A percentile compares a stretch with the other conserved stretches of the same genome.
Conservation (phyloP, 23 tunicate species). For the Oikopleura albicans region DNA sequence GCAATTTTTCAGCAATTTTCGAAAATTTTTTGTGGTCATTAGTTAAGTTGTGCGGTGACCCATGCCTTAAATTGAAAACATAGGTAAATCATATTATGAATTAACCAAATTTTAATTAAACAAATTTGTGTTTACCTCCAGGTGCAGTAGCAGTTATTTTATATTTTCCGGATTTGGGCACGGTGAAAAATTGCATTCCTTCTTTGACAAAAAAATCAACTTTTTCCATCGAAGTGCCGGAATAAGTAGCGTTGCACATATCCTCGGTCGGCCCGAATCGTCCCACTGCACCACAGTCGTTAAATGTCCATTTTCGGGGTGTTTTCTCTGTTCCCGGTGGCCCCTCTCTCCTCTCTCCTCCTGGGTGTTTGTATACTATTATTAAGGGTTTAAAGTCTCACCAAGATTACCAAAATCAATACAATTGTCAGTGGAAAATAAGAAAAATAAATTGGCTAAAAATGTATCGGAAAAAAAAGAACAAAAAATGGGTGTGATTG, state of each 20-base stretch:
- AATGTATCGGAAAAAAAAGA: not conserved
- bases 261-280: slow-evolving; percentile 45
- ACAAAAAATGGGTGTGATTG: not conserved
- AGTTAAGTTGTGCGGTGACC: no score
- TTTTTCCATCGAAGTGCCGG: slow-evolving; percentile 29
- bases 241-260: slow-evolving; percentile 41
- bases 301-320: slow-evolving; percentile 22
- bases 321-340: not conserved
- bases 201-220: slow-evolving; percentile 3
- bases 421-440: no score
- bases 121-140: slow-evolving; percentile 26
- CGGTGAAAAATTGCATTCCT: slow-evolving; percentile 10
- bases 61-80: no score
- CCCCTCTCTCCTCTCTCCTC: not conserved
- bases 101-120: no score
- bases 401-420: no score
- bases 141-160: slow-evolving; percentile 48
- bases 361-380: not conserved
- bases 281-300: slow-evolving; percentile 52
- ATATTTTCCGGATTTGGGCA: slow-evolving; percentile 48
- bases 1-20: no score
- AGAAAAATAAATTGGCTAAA: no score
- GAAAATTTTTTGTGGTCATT: no score
- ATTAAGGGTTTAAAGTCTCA: not conserved
- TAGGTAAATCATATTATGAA: no score